A percentile compares a stretch with the other conserved stretches of the same genome.
Conservation (phyloP, 2,888 invertebrate genomes). For the Resseliella maxima region DNA sequence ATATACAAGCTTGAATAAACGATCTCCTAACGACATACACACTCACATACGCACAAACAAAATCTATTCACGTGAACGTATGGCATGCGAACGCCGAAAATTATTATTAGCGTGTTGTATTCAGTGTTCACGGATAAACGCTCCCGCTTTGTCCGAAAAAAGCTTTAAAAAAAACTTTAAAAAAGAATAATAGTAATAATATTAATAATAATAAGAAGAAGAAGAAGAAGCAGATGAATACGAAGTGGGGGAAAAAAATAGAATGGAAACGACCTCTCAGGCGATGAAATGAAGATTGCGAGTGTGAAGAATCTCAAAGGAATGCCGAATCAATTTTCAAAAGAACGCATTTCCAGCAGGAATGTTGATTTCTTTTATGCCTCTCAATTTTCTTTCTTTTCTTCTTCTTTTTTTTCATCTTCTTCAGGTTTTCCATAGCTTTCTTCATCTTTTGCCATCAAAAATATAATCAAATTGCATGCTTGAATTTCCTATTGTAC, state of each 20-base stretch:
- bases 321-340: conserved; percentile 43
- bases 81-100: conserved; percentile 11
- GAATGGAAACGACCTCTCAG: not conserved
- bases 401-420: not conserved
- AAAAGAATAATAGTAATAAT: not conserved
- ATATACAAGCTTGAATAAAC: not conserved
- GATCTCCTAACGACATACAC: not conserved
- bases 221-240: not conserved
- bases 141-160: conserved; percentile 24
- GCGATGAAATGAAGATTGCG: conserved; percentile 12
- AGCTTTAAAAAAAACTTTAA: conserved; percentile 17
- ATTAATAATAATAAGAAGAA: not conserved
- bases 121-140: conserved; percentile 11
- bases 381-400: not conserved
- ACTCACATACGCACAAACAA: not conserved
- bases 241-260: not conserved
- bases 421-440: not conserved
- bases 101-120: not conserved
- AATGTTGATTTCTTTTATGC: conserved; percentile 40
- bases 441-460: conserved; percentile 5
- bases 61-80: not conserved
- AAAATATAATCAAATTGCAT: conserved; percentile 48
- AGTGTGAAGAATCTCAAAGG: conserved; percentile 51
- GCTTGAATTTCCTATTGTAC: conserved; percentile 46
- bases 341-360: conserved; percentile 45